Conservation (phyloP, 1,140 invertebrate genomes). For the Sycophaga agraensis region DNA sequence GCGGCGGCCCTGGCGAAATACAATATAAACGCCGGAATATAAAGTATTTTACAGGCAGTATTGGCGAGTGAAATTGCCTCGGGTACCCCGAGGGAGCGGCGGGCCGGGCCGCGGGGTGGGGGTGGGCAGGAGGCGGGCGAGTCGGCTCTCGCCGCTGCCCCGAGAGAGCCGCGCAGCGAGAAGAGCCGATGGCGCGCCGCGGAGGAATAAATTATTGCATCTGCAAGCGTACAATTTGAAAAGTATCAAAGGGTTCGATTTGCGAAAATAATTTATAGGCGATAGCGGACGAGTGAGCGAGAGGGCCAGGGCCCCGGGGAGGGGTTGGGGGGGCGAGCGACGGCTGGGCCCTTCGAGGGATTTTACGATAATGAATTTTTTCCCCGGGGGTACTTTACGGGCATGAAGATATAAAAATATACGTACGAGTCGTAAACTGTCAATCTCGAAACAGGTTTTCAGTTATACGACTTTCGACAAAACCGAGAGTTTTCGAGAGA, state of each 20-base stretch:
- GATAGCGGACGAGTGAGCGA: conserved; percentile 12
- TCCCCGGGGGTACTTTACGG: conserved; percentile 19
- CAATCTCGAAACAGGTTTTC: conserved; percentile 33
- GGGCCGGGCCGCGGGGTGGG: neutral
- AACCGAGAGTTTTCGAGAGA: conserved; percentile 19
- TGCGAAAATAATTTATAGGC: conserved; percentile 26
- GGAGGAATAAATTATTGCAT: conserved; percentile 35
- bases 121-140: conserved; percentile 2
- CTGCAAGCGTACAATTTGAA: conserved; percentile 32
- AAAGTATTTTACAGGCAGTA: conserved; percentile 29
- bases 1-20: conserved; percentile 18
- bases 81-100: no score
- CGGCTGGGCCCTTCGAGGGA: conserved; percentile 21
- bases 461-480: conserved; percentile 32
- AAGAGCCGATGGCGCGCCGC: conserved; percentile 17
- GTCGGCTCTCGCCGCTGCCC: neutral
- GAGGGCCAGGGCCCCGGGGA: neutral
- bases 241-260: conserved; percentile 33
- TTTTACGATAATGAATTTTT: conserved; percentile 34
- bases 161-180: neutral
- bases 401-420: conserved; percentile 32
- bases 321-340: neutral
- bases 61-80: conserved; percentile 30
- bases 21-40: conserved; percentile 24
- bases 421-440: conserved; percentile 31